phyloP scores from a whole-genome alignment of 1,140 invertebrate genomes.

The Hormaphis cornu region DNA sequence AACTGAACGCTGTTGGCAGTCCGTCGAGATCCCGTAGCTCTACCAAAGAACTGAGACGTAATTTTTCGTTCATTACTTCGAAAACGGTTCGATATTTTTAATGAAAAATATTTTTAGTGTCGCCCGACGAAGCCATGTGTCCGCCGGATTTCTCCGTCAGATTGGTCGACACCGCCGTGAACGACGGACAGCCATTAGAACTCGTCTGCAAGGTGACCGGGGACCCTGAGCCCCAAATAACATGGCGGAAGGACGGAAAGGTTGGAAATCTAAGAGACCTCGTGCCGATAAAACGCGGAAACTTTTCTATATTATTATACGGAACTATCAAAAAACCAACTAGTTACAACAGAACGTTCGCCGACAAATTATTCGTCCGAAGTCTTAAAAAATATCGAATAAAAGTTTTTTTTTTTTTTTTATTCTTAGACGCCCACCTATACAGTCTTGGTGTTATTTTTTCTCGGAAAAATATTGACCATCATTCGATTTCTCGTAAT shows the following conservation, averaged over 20 bases:
- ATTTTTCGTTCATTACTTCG: conserved; percentile 43
- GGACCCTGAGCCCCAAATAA: conserved; percentile 82
- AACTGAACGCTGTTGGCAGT: conserved; percentile 44
- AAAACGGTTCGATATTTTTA: neutral
- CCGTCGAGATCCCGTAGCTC: conserved; percentile 73
- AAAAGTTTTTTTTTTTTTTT: too few relatives aligned
- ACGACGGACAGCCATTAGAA: conserved; percentile 71
- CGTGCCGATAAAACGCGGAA: neutral
- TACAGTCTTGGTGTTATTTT: too few relatives aligned
- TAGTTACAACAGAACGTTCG: too few relatives aligned
- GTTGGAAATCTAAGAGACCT: conserved; percentile 39
- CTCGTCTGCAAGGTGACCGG: conserved; percentile 71
- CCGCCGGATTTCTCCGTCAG: conserved; percentile 69
- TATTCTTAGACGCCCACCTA: too few relatives aligned
- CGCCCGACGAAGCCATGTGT: conserved; percentile 78
- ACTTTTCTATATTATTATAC: too few relatives aligned
- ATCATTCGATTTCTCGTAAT: too few relatives aligned
- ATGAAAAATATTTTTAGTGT: conserved; percentile 48
- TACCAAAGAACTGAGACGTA: conserved; percentile 81
- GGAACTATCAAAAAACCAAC: too few relatives aligned
- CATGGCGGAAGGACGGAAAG: conserved; percentile 74
- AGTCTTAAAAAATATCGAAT: too few relatives aligned
- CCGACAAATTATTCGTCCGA: too few relatives aligned
- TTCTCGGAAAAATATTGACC: too few relatives aligned
- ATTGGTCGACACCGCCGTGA: conserved; percentile 57